Base-by-base conservation (phyloP, 2,797 vertebrate species). In the Alauda arvensis region DNA sequence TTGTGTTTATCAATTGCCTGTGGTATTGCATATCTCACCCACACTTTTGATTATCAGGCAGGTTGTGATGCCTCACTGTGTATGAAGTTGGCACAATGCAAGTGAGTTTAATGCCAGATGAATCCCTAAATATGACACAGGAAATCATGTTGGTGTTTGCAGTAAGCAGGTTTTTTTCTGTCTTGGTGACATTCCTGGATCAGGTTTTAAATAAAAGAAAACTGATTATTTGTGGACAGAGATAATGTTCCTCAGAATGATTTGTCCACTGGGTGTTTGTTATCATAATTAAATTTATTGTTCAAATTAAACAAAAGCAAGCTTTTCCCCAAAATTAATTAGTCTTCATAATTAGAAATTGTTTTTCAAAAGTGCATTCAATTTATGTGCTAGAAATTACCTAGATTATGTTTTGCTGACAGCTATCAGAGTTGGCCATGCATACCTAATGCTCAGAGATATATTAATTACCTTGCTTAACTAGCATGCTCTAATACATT, bases 391-490 rank as follows among this genome's bases (percentile, higher is more conserved):
- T 91, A 81, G 69, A 86, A 93, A 78, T 83, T 87, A 91, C 75
- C 88, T 85, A 91, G 33, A 85, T 95, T 95, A 82, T 85, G 62
- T 79, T 95, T 95, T 92, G 82, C 77, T 95, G 92, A 95, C 83
- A 95, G 77, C 77, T 68, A 91, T 95, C 82, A 78, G 83, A 69
- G 48, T 88, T 84, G 88, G 83, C 65, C 84, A 91, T 77, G 85
- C 91, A 94, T 93, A 95, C 62, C 90, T 96, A 96, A 95, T 94
- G 65, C 66, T 93, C 74, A 94, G 72, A 94, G 92, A 94, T 93
- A 87, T 90, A 93, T 95, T 96, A 96, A 96, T 96, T 95, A 93
- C 69, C 62, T 85, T 87, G 83, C 45, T 91, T 95, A 94, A 91
- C 26, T 85, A 93, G 66, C 86, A 84, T 55, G 42, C 49, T 56